Base-by-base conservation (phyloP, 2,113 vertebrate genomes). In the Blennius ocellaris region DNA sequence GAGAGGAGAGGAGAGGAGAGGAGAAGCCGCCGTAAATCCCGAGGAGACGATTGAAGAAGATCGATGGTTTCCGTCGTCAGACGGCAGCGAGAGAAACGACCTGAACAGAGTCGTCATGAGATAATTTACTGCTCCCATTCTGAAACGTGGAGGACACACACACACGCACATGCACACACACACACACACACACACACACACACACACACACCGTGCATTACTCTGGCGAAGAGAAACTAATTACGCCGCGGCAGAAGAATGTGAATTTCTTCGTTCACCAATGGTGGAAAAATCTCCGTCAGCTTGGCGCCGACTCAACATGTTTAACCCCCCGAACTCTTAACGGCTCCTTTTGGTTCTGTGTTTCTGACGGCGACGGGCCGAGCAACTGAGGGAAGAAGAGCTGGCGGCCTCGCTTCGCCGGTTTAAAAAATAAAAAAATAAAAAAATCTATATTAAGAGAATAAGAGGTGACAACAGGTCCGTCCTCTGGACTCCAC, bases 271-370 rank as follows among this genome's bases (percentile, higher is more conserved):
- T 89, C 69, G 70, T 87, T 88, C 70, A 59, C 55, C 72, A 83
- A 81, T 87, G 68, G 65, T 76, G 92, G 90, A 93, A 92, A 92
- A 93, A 92, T 85, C 84, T 84, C 61, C 80, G 84, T 90, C 79
- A 92, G 57, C 55, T 73, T 87, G 89, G 88, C 85, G 7, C 21
- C 49, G 70, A 69, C 69, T 88, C 80, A 86, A 79, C 82, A 87
- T 70, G 78, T 89, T 90, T 78, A 81, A 84, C 76, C 74, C 68
- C 64, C 21, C 21, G 21, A 37, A 37, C 60, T 88, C 79, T 89
- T 89, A 76, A 89, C 74, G 67, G 71, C 77, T 84, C 83, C 79
- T 58, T 73, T 83, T 62, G 58, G 81, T 90, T 89, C 69, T 89
- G 89, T 82, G 80, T 56, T 76, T 90, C 91, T 90, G 76, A 81